Conservation (phyloP, 2,797 vertebrate genomes). For the Acipenser transmontanus region DNA sequence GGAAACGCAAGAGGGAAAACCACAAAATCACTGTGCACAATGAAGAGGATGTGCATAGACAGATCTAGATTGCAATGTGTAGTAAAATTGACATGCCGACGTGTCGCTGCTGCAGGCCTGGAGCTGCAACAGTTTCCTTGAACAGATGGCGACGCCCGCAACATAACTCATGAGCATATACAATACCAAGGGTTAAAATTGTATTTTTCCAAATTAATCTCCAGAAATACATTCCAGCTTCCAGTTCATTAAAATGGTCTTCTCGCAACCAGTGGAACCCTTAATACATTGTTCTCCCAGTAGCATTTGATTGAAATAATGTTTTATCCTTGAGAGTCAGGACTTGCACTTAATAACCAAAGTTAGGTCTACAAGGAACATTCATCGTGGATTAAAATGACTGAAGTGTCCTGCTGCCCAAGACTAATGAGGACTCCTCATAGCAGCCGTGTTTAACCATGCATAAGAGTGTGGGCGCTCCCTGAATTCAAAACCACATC, state of each 20-base stretch:
- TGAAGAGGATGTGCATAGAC: too few relatives aligned
- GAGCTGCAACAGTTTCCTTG: background rate
- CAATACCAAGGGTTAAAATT: conserved; percentile 12
- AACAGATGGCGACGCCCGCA: background rate
- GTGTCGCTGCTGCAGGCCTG: too few relatives aligned
- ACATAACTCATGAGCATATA: background rate
- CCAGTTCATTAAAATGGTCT: conserved; percentile 25
- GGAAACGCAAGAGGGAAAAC: too few relatives aligned
- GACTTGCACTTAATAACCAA: conserved; percentile 6
- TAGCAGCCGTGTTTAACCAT: conserved; percentile 38
- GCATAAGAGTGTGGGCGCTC: conserved; percentile 29
- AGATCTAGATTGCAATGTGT: background rate
- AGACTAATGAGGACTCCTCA: conserved; percentile 27
- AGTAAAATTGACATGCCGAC: too few relatives aligned
- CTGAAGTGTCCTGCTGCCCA: conserved; percentile 22
- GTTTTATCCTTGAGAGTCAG: background rate
- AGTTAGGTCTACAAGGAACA: background rate
- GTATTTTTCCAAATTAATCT: background rate
- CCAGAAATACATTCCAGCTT: conserved; percentile 13
- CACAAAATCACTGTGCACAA: too few relatives aligned
- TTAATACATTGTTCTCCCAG: background rate
- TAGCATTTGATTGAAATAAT: conserved; percentile 5
- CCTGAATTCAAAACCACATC: conserved; percentile 49
- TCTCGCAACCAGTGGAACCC: background rate
- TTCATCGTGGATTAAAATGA: conserved; percentile 22